Evolutionary conservation across 2,888 invertebrate genomes (phyloP).

Genomic region (Salpingus planirostris): DNA sequence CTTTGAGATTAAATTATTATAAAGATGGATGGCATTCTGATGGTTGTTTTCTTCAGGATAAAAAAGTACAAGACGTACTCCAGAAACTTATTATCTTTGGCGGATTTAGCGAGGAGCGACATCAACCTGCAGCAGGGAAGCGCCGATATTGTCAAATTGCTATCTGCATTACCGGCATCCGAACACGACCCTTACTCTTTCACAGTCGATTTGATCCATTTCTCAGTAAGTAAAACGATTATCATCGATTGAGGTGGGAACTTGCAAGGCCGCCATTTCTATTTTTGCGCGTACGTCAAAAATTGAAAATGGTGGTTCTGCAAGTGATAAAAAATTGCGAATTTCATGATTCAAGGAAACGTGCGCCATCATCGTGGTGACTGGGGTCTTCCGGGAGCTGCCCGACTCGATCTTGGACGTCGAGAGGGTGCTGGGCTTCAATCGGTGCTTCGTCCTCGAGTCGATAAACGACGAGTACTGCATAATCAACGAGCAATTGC

Average conservation of each 20-base stretch:
- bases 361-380: slow-evolving; percentile 49
- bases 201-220: slow-evolving; percentile 54
- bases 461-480: slow-evolving; percentile 47
- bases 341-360: no score
- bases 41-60: slow-evolving; percentile 27
- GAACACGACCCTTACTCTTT: slow-evolving; percentile 60
- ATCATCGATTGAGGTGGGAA: slow-evolving; percentile 2
- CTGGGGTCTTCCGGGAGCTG: slow-evolving; percentile 57
- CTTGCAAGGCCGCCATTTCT: no score
- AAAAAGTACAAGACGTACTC: slow-evolving; percentile 38
- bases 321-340: no score
- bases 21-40: no score
- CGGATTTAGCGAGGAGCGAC: slow-evolving; percentile 32
- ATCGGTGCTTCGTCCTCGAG: slow-evolving; percentile 49
- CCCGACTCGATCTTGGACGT: slow-evolving; percentile 40
- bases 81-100: slow-evolving; percentile 43
- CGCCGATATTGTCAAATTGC: slow-evolving; percentile 39
- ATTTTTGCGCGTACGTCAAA: no score
- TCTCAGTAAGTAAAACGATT: slow-evolving; percentile 46
- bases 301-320: no score
- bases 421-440: slow-evolving; percentile 48
- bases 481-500: slow-evolving; percentile 59
- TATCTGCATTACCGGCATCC: slow-evolving; percentile 49
- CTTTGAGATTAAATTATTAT: slow-evolving; percentile 2
- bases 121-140: slow-evolving; percentile 6